Evolutionary conservation across 2,113 vertebrate genomes (phyloP).

Genomic region (Empidonax traillii): DNA sequence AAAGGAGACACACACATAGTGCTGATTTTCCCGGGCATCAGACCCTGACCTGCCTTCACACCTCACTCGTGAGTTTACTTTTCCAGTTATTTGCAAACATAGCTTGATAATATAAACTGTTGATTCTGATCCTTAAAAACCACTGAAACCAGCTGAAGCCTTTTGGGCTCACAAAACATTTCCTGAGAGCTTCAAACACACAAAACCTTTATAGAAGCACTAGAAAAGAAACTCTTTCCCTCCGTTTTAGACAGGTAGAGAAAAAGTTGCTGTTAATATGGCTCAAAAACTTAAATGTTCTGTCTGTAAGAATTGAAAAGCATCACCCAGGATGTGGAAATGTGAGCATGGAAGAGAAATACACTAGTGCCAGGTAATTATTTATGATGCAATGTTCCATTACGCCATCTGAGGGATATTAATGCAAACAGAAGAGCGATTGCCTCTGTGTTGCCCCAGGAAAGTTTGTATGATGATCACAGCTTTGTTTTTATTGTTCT

Average conservation of each 20-base stretch:
- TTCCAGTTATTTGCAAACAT: neutral
- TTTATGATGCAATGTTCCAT: neutral
- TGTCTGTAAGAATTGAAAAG: neutral
- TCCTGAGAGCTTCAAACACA: neutral
- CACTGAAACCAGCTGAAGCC: neutral
- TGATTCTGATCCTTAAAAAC: neutral
- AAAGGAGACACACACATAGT: rapidly evolving
- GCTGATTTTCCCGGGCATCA: neutral
- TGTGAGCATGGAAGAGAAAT: neutral
- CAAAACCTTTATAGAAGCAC: neutral
- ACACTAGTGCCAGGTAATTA: neutral
- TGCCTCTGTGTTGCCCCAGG: neutral
- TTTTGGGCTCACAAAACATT: neutral
- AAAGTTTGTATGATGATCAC: neutral
- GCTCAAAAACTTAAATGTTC: neutral
- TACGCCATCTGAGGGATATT: neutral
- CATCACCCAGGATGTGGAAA: neutral
- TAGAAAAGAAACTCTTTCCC: neutral
- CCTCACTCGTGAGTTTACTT: neutral
- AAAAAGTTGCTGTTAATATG: neutral
- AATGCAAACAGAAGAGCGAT: neutral
- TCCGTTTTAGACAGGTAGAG: neutral
- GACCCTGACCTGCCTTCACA: neutral
- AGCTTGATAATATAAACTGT: neutral
- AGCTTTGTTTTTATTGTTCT: neutral